Percentiles rank a stretch among this genome's conserved stretches.
These are phyloP conservation scores for Decapterus maruadsi DNA, from an alignment of 2,797 vertebrate species.

Conservation along the genomic window DNA sequence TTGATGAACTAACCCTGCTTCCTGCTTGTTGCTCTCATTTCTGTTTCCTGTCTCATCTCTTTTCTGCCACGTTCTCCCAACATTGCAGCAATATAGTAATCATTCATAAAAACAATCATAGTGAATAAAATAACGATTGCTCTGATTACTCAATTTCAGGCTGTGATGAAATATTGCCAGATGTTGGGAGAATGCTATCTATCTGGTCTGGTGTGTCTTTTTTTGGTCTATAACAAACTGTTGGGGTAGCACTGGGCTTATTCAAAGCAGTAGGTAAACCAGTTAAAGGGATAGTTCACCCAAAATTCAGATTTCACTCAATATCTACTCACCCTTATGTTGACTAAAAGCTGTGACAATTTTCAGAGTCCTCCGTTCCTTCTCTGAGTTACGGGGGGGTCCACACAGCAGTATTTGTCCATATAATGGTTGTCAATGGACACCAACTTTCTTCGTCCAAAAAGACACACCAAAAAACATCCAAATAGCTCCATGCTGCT, in stretches of 20 bases:
- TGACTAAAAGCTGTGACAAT: no score
- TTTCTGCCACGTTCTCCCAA: constrained; percentile 58
- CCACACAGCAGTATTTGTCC: no score
- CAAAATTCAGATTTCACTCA: no score
- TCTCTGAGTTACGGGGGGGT: no score
- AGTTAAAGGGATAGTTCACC: not conserved
- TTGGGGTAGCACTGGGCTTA: constrained; percentile 52
- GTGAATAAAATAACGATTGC: not conserved
- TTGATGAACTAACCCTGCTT: constrained; percentile 85
- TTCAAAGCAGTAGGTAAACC: constrained; percentile 53
- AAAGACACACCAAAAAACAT: no score
- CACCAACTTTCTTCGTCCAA: no score
- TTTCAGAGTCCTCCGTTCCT: no score
- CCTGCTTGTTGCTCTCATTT: constrained; percentile 74
- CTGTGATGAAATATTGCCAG: constrained; percentile 7
- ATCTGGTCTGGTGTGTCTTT: constrained; percentile 29
- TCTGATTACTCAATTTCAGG: not conserved
- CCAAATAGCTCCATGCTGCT: no score
- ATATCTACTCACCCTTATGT: no score
- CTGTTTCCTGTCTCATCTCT: constrained; percentile 63
- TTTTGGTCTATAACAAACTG: constrained; percentile 30
- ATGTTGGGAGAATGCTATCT: constrained; percentile 65
- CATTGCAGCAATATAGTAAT: constrained; percentile 33
- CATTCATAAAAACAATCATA: not conserved
- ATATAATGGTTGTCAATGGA: no score